These are phyloP conservation scores for Siniperca undulata DNA, from an alignment of 2,797 vertebrate species.

Conservation along the genomic window DNA sequence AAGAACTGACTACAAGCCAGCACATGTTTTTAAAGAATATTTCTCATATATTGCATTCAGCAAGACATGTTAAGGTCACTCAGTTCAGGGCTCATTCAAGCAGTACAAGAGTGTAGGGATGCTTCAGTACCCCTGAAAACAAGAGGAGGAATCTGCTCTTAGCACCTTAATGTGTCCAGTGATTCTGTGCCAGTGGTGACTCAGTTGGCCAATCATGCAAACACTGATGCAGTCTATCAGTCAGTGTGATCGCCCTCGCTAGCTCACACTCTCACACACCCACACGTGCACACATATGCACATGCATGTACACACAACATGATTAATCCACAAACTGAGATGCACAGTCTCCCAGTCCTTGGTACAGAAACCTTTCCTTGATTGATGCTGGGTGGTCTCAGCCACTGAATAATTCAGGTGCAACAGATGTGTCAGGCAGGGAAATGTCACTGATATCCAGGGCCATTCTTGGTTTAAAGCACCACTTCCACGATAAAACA, in stretches of 20 bases:
- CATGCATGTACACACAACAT: conserved; percentile 18
- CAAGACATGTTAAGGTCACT: conserved; percentile 49
- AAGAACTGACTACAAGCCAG: neutral
- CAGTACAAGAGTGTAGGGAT: conserved; percentile 43
- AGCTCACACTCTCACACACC: neutral
- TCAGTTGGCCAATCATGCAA: conserved; percentile 56
- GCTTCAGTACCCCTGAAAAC: conserved; percentile 48
- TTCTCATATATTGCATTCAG: conserved; percentile 52
- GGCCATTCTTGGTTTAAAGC: conserved; percentile 69
- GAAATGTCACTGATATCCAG: conserved; percentile 81
- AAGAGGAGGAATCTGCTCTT: conserved; percentile 49
- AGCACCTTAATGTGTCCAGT: conserved; percentile 42
- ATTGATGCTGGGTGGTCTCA: conserved; percentile 75
- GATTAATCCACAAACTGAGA: conserved; percentile 59
- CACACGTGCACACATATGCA: neutral
- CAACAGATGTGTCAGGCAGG: conserved; percentile 76
- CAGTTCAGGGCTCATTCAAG: conserved; percentile 50
- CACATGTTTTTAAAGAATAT: conserved; percentile 38
- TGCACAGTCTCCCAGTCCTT: conserved; percentile 54
- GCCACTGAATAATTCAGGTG: conserved; percentile 83
- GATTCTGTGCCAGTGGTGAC: conserved; percentile 45
- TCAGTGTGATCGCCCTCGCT: conserved; percentile 16
- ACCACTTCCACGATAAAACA: conserved; percentile 71
- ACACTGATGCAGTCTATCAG: conserved; percentile 39
- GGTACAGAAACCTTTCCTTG: conserved; percentile 63